A percentile compares a stretch with the other conserved stretches of the same genome.
Conservation (phyloP, 2,888 invertebrate genomes). For the Bedellia somnulentella region DNA sequence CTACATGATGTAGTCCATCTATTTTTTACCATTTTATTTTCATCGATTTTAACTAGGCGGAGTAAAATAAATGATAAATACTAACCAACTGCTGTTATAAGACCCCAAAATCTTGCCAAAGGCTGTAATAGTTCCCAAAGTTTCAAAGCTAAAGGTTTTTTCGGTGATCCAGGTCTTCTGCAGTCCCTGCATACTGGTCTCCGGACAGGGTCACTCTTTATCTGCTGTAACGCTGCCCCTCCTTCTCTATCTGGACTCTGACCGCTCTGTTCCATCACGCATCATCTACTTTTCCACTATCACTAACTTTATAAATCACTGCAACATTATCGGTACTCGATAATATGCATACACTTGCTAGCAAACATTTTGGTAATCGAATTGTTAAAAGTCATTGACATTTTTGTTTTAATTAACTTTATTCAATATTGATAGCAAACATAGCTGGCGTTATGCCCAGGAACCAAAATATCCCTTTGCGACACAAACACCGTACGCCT, state of each 20-base stretch:
- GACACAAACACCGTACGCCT: too few species aligned
- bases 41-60: too few species aligned
- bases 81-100: conserved; percentile 45
- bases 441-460: conserved; percentile 36
- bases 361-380: conserved; percentile 18
- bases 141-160: conserved; percentile 31
- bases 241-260: conserved; percentile 8
- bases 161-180: conserved; percentile 17
- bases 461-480: conserved; percentile 42
- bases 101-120: conserved; percentile 44
- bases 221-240: conserved; percentile 16
- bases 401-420: too few species aligned
- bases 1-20: too few species aligned
- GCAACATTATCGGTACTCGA: too few species aligned
- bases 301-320: too few species aligned
- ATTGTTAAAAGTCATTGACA: too few species aligned
- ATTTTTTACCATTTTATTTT: too few species aligned
- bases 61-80: too few species aligned
- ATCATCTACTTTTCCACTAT: conserved; percentile 19
- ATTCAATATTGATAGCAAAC: conserved; percentile 7
- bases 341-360: conserved; percentile 15
- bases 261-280: conserved; percentile 9
- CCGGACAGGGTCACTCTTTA: conserved; percentile 17
- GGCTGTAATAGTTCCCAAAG: conserved; percentile 49
- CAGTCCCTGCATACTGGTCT: conserved; percentile 16